Evolutionary conservation across 2,113 vertebrate genomes (phyloP), one percentile per base, ranked within the genome.

Genomic region (Cyphomyrus discorhynchus): DNA sequence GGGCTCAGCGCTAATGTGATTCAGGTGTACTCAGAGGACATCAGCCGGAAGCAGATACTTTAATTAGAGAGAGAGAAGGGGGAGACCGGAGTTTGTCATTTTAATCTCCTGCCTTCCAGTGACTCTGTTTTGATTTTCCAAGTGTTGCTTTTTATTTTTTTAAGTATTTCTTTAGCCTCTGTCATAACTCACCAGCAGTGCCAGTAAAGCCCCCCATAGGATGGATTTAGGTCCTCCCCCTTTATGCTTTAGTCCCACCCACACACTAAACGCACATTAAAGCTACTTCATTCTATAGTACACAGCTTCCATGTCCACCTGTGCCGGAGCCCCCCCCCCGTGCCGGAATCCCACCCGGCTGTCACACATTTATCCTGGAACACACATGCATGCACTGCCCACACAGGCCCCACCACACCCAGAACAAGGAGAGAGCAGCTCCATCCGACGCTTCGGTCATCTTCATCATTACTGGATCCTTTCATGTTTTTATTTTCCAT

Each of bases 401-500:
- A 92, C 87, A 90, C 86, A 90, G 62, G 27, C 52, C 52, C 52
- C 53, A n/a, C 24, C 87, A 11, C 53, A 83, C 83, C 31, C 39
- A 19, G 46, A 49, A 88, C 42, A 5, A 17, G 56, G 53, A 62
- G 52, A 58, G 50, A 92, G 91, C 92, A 89, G 92, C 94, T 93
- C 92, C 92, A 52, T 56, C 92, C 90, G 90, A 92, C 91, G 93
- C 93, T 90, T 5, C 93, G 91, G 91, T 88, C 90, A 89, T 92
- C 89, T 27, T 92, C 92, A 92, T 94, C 91, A 93, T 93, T 94
- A 92, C 91, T 93, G 91, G 91, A 94, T 94, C 91, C 77, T 91
- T 92, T 90, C 93, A 94, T 93, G 94, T 94, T 95, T 94, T 90
- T 91, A 93, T 94, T 96, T 96, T 96, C 94, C 91, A 92, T 94